Evolutionary conservation across 2,113 vertebrate genomes (phyloP).

Genomic region (Chaenocephalus aceratus): DNA sequence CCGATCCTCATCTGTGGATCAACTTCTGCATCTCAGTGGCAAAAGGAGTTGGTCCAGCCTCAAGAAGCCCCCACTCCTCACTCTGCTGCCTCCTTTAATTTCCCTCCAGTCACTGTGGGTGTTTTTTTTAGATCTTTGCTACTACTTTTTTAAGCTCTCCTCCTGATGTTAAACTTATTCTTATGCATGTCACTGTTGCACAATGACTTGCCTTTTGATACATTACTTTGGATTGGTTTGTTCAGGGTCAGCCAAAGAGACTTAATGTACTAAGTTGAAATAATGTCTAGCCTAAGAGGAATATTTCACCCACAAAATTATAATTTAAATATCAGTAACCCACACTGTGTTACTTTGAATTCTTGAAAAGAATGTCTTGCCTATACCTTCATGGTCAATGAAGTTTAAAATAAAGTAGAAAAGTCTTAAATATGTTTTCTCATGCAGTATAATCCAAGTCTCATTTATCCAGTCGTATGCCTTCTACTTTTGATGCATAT

Average conservation of each 20-base stretch:
- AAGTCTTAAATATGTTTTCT: too few relatives aligned
- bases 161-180: conserved; percentile 17
- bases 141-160: conserved; percentile 11
- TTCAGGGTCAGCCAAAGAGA: conserved; percentile 35
- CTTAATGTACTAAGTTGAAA: neutral
- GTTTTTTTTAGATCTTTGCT: conserved; percentile 47
- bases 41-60: conserved; percentile 12
- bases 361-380: too few relatives aligned
- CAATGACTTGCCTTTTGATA: conserved; percentile 52
- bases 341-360: too few relatives aligned
- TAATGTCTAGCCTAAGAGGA: neutral
- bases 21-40: neutral
- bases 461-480: too few relatives aligned
- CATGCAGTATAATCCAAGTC: too few relatives aligned
- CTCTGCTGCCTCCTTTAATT: conserved; percentile 36
- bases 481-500: too few relatives aligned
- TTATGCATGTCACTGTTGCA: conserved; percentile 71
- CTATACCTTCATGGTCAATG: too few relatives aligned
- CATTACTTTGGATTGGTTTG: conserved; percentile 36
- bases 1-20: conserved; percentile 16
- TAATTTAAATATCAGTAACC: too few relatives aligned
- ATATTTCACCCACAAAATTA: too few relatives aligned
- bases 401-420: too few relatives aligned
- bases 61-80: conserved; percentile 1
- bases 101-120: conserved; percentile 54